These are phyloP conservation scores for Phainopepla nitens DNA, from an alignment of 2,113 vertebrate genomes.

Conservation along the genomic window DNA sequence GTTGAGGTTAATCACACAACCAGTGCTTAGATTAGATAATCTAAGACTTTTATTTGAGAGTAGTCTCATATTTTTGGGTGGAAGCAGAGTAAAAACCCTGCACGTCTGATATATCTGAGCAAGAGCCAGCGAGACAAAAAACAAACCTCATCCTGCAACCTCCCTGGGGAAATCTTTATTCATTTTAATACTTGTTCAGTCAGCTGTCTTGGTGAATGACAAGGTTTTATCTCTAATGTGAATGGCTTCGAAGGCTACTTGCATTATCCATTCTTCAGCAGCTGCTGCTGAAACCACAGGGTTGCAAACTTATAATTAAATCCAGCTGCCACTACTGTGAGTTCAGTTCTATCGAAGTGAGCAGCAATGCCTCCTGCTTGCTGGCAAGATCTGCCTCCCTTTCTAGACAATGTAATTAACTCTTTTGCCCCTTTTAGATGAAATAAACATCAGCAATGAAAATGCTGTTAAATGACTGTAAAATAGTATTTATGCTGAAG, in stretches of 20 bases:
- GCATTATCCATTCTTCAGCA: conserved; percentile 72
- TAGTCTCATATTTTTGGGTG: neutral
- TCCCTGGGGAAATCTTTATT: conserved; percentile 72
- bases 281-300: conserved; percentile 72
- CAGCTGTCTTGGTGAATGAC: conserved; percentile 72
- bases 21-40: neutral
- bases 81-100: neutral
- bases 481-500: conserved; percentile 12
- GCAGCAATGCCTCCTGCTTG: conserved; percentile 49
- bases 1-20: neutral
- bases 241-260: conserved; percentile 71
- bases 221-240: conserved; percentile 74
- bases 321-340: conserved; percentile 72
- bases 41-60: neutral
- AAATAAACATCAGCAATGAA: conserved; percentile 62
- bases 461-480: conserved; percentile 51
- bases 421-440: conserved; percentile 67
- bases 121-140: conserved; percentile 51
- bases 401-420: conserved; percentile 76
- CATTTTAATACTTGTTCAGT: conserved; percentile 75
- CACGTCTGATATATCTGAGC: conserved; percentile 37
- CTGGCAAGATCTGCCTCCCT: conserved; percentile 59
- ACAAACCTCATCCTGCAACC: conserved; percentile 31
- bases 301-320: conserved; percentile 76
- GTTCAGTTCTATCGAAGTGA: conserved; percentile 66